Evolutionary conservation across 1,140 invertebrate genomes (phyloP).

Genomic region (Vanessa atalanta): DNA sequence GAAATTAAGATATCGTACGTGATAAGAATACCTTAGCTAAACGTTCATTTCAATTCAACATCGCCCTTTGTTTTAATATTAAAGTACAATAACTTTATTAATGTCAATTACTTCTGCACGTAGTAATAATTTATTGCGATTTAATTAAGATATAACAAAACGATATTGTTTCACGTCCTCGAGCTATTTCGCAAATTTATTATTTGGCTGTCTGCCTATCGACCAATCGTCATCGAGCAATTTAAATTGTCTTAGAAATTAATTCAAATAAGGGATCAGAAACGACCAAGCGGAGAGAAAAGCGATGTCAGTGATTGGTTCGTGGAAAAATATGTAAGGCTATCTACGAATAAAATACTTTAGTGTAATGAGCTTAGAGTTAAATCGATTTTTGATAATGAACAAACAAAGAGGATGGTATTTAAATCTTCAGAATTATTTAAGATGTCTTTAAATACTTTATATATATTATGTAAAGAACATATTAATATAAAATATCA

Average conservation of each 20-base stretch:
- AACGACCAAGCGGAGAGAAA: background rate
- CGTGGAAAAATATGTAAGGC: no score
- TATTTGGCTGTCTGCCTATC: background rate
- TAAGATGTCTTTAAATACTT: no score
- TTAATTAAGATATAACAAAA: constrained; percentile 9
- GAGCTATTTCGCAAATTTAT: background rate
- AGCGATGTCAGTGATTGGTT: no score
- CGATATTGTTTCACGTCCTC: background rate
- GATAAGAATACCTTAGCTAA: no score
- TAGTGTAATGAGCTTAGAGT: no score
- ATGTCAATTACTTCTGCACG: background rate
- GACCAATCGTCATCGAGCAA: constrained; percentile 1
- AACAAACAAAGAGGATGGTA: no score
- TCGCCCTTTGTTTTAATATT: background rate
- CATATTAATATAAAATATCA: no score
- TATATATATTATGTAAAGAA: no score
- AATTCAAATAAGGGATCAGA: background rate
- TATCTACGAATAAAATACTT: no score
- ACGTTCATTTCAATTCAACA: background rate
- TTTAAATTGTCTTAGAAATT: background rate
- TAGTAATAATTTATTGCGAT: background rate
- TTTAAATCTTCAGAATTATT: no score
- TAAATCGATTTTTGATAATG: no score
- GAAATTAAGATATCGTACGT: no score
- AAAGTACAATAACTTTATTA: background rate